These are phyloP conservation scores for Ichneumoninae sp. DNA, from an alignment of 2,888 invertebrate species.

Conservation along the genomic window DNA sequence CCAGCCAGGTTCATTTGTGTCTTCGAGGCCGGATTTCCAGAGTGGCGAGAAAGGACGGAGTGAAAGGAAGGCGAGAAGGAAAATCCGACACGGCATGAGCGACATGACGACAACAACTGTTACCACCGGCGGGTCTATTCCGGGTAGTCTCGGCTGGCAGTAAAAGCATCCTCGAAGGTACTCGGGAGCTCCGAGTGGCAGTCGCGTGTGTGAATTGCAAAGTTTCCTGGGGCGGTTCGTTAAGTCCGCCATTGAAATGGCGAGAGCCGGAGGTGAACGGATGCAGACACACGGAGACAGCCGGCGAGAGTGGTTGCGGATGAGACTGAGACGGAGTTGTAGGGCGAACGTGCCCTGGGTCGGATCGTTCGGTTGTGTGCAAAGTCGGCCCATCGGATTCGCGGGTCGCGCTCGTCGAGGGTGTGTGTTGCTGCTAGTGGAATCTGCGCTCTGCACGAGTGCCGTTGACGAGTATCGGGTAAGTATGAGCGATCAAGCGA, in stretches of 20 bases:
- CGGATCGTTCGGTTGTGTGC: too few relatives aligned
- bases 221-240: conserved; percentile 60
- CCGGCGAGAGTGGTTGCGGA: conserved; percentile 6
- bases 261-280: not conserved
- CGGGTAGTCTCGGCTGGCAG: not conserved
- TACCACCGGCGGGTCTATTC: not conserved
- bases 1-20: conserved; percentile 15
- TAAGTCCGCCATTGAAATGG: conserved; percentile 60
- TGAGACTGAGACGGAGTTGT: not conserved
- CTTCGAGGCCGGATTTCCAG: not conserved
- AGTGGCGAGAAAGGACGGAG: not conserved
- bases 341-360: not conserved
- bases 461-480: too few relatives aligned
- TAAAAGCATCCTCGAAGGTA: not conserved
- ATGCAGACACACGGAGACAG: not conserved
- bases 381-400: too few relatives aligned
- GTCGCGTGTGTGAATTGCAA: conserved; percentile 59
- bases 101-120: not conserved
- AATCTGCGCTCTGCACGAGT: too few relatives aligned
- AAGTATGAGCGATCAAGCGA: too few relatives aligned
- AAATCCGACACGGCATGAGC: not conserved
- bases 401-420: too few relatives aligned
- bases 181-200: conserved; percentile 7
- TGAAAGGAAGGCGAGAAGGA: not conserved
- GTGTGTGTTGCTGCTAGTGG: too few relatives aligned